phyloP scores from a whole-genome alignment of 2,888 invertebrate genomes.

The Drosophila paranaensis region DNA sequence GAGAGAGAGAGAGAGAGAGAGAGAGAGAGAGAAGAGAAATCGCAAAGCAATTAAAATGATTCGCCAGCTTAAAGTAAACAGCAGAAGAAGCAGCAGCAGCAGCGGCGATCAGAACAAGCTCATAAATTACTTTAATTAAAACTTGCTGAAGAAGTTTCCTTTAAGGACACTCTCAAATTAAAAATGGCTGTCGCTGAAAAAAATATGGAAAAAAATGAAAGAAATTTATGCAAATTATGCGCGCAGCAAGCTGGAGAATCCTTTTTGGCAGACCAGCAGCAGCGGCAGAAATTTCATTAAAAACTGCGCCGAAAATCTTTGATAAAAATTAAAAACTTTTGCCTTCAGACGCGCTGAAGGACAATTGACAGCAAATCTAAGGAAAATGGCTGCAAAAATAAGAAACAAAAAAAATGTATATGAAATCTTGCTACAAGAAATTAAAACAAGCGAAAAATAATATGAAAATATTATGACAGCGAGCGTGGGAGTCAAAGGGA shows the following conservation, averaged over 20 bases:
- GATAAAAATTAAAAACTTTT: constrained; percentile 75
- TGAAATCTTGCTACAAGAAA: constrained; percentile 73
- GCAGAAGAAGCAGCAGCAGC: background rate
- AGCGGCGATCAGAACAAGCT: constrained; percentile 27
- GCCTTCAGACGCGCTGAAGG: constrained; percentile 46
- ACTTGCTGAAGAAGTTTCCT: constrained; percentile 49
- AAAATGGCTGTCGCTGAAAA: constrained; percentile 57
- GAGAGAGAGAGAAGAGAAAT: constrained; percentile 18
- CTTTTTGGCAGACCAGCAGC: constrained; percentile 62
- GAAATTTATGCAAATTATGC: constrained; percentile 68
- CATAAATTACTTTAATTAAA: constrained; percentile 65
- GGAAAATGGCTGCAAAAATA: constrained; percentile 28
- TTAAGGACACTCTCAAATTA: constrained; percentile 72
- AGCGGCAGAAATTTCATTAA: constrained; percentile 71
- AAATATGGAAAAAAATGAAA: constrained; percentile 39
- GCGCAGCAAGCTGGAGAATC: constrained; percentile 53
- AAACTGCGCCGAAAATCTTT: constrained; percentile 68
- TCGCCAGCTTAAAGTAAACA: constrained; percentile 51
- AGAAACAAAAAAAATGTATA: constrained; percentile 26
- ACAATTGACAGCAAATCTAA: constrained; percentile 65
- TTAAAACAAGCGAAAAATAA: constrained; percentile 76
- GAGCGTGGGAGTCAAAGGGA: constrained; percentile 5
- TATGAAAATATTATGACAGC: constrained; percentile 77
- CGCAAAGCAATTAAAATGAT: constrained; percentile 75
- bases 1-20: constrained; percentile 2